These are phyloP conservation scores for Gymnarchus niloticus DNA, from an alignment of 2,113 vertebrate species.

Conservation along the genomic window DNA sequence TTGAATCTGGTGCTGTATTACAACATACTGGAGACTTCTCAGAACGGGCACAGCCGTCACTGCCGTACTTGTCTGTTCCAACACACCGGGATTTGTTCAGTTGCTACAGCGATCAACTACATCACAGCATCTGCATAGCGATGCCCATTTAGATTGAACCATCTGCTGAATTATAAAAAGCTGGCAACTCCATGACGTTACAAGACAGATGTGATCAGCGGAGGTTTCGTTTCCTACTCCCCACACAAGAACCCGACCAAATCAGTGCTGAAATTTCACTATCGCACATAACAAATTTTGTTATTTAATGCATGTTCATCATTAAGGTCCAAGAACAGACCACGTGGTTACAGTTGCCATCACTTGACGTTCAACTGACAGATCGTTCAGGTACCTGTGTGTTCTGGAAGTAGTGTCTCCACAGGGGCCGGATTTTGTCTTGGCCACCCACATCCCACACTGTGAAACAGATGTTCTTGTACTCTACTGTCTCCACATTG, in stretches of 20 bases:
- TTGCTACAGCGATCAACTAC: background rate
- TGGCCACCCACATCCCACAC: slow-evolving; percentile 94
- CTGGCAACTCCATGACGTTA: background rate
- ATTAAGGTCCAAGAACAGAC: too few relatives aligned
- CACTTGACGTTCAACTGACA: too few relatives aligned
- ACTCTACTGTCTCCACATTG: slow-evolving; percentile 91
- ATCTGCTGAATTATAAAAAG: background rate
- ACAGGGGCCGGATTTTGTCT: slow-evolving; percentile 90
- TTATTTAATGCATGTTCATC: too few relatives aligned
- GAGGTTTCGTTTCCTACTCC: background rate
- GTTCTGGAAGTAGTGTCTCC: slow-evolving; percentile 94
- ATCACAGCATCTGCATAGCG: background rate
- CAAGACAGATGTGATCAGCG: too few relatives aligned
- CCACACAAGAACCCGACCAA: too few relatives aligned
- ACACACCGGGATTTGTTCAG: background rate
- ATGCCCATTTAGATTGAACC: background rate
- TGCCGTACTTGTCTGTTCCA: background rate
- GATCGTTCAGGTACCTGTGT: slow-evolving; percentile 68
- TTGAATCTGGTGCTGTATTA: background rate
- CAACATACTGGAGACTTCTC: background rate
- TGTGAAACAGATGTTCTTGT: slow-evolving; percentile 91
- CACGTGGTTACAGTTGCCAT: too few relatives aligned
- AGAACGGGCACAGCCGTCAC: background rate
- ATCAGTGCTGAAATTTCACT: too few relatives aligned
- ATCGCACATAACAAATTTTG: too few relatives aligned